phyloP scores from a whole-genome alignment of 2,797 vertebrate species.

The Echeneis naucrates region DNA sequence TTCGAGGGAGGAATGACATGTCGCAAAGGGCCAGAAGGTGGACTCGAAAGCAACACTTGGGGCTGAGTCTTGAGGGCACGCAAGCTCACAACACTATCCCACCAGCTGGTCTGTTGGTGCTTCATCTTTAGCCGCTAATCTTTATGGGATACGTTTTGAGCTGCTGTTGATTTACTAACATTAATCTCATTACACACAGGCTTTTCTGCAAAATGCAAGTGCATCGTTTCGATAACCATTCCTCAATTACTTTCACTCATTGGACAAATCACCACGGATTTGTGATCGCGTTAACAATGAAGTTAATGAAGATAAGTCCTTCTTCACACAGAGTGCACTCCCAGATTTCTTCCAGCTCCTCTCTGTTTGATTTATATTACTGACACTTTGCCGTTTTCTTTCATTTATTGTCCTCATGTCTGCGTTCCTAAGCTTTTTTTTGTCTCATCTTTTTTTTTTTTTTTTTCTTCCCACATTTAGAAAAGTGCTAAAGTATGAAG shows the following conservation, averaged over 20 bases:
- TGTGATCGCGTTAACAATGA: conserved; percentile 13
- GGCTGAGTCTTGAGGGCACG: too few relatives aligned
- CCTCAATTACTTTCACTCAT: conserved; percentile 24
- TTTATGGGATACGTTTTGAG: background rate
- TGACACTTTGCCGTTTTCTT: background rate
- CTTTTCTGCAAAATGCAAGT: background rate
- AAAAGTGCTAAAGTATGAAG: conserved; percentile 17
- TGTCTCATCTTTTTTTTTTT: background rate
- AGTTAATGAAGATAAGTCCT: conserved; percentile 46
- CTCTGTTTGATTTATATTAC: background rate
- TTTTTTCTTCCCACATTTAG: conserved; percentile 6
- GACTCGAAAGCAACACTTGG: too few relatives aligned
- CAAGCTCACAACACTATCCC: too few relatives aligned
- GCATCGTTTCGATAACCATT: too few relatives aligned
- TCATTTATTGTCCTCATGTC: background rate
- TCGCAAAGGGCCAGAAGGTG: too few relatives aligned
- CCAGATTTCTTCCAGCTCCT: background rate
- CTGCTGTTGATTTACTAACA: background rate
- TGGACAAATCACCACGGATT: conserved; percentile 23
- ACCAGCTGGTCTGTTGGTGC: background rate
- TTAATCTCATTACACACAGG: background rate
- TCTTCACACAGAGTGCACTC: background rate
- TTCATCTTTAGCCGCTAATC: background rate
- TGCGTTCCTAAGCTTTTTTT: background rate
- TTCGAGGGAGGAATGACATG: too few relatives aligned